These are phyloP conservation scores for Festucalex cinctus DNA, from an alignment of 2,113 vertebrate genomes.

Conservation along the genomic window DNA sequence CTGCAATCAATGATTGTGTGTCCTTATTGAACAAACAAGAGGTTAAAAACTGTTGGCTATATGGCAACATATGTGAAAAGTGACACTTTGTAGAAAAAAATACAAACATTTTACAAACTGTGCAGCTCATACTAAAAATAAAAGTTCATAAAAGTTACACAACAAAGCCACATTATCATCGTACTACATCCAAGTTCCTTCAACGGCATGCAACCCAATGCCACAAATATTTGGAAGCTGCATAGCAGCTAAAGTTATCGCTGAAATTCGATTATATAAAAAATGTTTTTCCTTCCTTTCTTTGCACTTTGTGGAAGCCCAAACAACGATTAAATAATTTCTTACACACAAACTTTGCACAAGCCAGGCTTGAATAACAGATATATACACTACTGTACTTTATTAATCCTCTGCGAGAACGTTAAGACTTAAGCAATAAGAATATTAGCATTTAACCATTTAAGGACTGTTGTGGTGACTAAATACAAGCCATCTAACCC, in stretches of 20 bases:
- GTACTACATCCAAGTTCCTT: background rate
- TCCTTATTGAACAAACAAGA: background rate
- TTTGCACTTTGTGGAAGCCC: background rate
- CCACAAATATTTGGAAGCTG: constrained; percentile 1
- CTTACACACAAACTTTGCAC: too few relatives aligned
- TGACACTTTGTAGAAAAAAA: background rate
- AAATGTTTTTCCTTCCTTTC: background rate
- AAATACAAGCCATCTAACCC: too few relatives aligned
- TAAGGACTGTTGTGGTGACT: too few relatives aligned
- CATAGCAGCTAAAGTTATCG: background rate
- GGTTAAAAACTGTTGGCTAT: background rate
- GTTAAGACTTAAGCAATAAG: too few relatives aligned
- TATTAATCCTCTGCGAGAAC: too few relatives aligned
- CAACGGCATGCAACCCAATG: background rate
- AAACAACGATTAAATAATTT: background rate
- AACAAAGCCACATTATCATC: background rate
- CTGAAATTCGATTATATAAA: background rate
- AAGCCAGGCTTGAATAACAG: too few relatives aligned
- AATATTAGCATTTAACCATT: too few relatives aligned
- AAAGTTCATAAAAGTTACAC: background rate
- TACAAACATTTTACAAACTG: background rate
- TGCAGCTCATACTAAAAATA: background rate
- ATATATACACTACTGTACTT: too few relatives aligned
- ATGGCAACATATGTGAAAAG: background rate
- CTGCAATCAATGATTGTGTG: background rate